Base-by-base conservation (phyloP, 1,140 invertebrate genomes). In the Schlechtendalia chinensis region DNA sequence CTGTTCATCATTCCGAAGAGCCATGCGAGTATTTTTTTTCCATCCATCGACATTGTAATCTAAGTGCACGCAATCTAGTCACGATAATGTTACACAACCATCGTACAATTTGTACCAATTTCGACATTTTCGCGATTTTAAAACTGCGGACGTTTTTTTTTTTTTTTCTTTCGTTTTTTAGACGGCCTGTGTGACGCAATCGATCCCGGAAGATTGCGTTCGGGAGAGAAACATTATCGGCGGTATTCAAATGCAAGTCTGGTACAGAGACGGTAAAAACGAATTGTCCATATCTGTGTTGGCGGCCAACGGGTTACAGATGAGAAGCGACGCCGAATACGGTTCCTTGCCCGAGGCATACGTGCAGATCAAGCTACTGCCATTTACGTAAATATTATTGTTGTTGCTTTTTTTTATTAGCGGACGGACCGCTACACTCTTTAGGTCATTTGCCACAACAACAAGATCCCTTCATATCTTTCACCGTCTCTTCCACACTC, bases 241-340 rank as follows among this genome's bases (percentile, higher is more conserved):
- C 24, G 88, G 93, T 24, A 89, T 94, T 27, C 93, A 95, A 86
- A 89, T 96, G 82, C 93, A 95, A 86, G 91, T 95, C 24, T 94
- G 92, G 90, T 95, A 94, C 86, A 91, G 94, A 83, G 89, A 90
- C 27, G 93, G 94, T 83, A 88, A 93, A 53, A 90, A 89, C 82
- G 93, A 94, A 83, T 86, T 95, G 81, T 91, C 94, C 1, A 92
- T 95, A 12, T 92, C 93, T 6, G 89, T 96, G 39, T 89, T 95
- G 84, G 93, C 93, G 6, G 94, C 91, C 11, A 93, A 95, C 83
- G 93, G 94, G 86, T 87, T 96, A 82, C 91, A 92, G 54, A 84
- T 89, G 0, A 88, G 93, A 54, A 93, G 94, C 83, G 93, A 94
- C 82, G 89, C 89, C 32, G 86, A 90, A 56, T 91, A 91, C 54